Conservation (phyloP, 2,113 vertebrate genomes). For the Camelus bactrianus region DNA sequence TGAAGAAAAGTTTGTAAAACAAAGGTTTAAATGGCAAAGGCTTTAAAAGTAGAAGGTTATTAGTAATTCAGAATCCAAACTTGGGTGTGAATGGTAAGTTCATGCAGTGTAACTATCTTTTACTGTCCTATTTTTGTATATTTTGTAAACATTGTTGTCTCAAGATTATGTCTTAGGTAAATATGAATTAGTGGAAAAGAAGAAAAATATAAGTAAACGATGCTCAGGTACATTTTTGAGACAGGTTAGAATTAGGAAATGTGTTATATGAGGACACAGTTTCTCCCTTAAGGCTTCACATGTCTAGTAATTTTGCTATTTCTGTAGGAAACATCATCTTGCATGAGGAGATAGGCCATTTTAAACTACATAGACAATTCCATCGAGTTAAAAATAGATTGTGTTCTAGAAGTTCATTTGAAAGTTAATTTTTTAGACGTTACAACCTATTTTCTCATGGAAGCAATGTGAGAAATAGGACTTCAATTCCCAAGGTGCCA, state of each 20-base stretch:
- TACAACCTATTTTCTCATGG: constrained; percentile 34
- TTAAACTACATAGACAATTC: not conserved
- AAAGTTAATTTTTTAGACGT: constrained; percentile 57
- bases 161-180: not conserved
- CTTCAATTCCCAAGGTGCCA: not conserved
- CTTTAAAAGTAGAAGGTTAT: not conserved
- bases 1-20: not conserved
- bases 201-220: not conserved
- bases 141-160: not conserved
- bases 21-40: not conserved
- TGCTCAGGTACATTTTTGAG: not conserved
- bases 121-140: not conserved
- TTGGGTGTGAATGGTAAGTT: not conserved
- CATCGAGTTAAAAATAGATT: constrained; percentile 51
- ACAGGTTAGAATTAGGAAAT: not conserved
- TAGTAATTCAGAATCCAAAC: not conserved
- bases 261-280: not conserved
- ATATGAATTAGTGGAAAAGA: not conserved
- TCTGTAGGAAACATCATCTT: not conserved
- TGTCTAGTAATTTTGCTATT: not conserved
- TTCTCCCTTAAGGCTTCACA: not conserved
- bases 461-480: constrained; percentile 34
- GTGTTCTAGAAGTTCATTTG: constrained; percentile 45
- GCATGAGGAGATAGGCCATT: not conserved
- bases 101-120: not conserved